Conservation (phyloP, 2,888 invertebrate genomes). For the Rhogogaster chlorosoma region DNA sequence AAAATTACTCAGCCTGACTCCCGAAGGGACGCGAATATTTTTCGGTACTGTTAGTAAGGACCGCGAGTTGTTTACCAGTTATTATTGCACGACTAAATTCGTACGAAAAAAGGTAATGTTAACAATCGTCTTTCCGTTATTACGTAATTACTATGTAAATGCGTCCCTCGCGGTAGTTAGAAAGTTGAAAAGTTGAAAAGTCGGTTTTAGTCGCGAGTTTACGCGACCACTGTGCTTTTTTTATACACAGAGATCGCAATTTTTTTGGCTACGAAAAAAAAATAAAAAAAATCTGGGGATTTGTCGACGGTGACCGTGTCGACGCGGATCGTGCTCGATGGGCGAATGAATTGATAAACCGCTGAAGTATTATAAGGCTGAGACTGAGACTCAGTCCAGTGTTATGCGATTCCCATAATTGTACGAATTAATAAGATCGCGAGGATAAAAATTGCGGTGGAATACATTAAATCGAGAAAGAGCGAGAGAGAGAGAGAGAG, state of each 20-base stretch:
- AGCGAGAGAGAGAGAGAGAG: background rate
- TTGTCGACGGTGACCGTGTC: background rate
- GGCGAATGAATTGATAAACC: constrained; percentile 7
- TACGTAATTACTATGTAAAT: background rate
- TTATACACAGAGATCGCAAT: background rate
- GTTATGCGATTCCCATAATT: constrained; percentile 1
- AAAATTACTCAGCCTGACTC: background rate
- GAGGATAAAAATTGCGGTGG: background rate
- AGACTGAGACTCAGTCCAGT: background rate
- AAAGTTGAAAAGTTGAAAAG: background rate
- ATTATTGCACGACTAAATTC: background rate
- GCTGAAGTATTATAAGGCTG: background rate
- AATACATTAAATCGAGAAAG: background rate
- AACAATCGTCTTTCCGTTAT: background rate
- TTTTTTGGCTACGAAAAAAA: background rate
- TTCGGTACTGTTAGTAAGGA: background rate
- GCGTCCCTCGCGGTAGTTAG: background rate
- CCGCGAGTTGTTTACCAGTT: constrained; percentile 19
- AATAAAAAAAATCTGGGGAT: background rate
- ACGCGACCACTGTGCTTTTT: background rate
- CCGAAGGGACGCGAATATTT: constrained; percentile 20
- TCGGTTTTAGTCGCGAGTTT: background rate
- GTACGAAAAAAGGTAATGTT: background rate
- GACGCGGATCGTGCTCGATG: background rate
- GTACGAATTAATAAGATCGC: constrained; percentile 3